These are phyloP conservation scores for Harpalus rubripes DNA, from an alignment of 2,888 invertebrate genomes.

Conservation along the genomic window DNA sequence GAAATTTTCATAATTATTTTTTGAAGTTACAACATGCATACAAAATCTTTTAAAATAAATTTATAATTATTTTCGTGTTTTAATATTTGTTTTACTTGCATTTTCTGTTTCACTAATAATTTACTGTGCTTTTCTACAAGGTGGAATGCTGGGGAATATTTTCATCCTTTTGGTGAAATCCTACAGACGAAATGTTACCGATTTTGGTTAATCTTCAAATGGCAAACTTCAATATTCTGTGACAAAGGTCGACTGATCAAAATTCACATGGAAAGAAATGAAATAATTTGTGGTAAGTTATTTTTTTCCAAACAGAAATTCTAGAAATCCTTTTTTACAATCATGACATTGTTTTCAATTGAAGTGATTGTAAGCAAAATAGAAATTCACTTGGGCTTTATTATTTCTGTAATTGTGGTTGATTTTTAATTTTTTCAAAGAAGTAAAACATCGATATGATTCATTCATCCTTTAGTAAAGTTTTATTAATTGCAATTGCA, in stretches of 20 bases:
- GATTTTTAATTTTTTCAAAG: not conserved
- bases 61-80: too few species aligned
- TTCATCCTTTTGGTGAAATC: not conserved
- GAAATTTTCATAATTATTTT: too few species aligned
- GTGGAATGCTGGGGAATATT: not conserved
- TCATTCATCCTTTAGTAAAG: too few species aligned
- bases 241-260: constrained; percentile 25
- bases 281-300: constrained; percentile 10
- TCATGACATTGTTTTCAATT: not conserved
- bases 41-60: too few species aligned
- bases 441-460: not conserved
- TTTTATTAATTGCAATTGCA: too few species aligned
- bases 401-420: not conserved
- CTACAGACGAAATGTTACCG: not conserved
- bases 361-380: not conserved
- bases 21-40: too few species aligned
- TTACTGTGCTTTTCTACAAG: too few species aligned
- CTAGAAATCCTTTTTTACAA: not conserved
- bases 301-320: not conserved
- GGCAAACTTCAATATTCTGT: constrained; percentile 11
- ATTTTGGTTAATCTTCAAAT: constrained; percentile 27
- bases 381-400: not conserved
- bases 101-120: too few species aligned
- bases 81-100: too few species aligned
- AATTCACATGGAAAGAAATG: constrained; percentile 1